These are phyloP conservation scores for Rhynchotus rufescens DNA, from an alignment of 2,797 vertebrate genomes.

Conservation along the genomic window DNA sequence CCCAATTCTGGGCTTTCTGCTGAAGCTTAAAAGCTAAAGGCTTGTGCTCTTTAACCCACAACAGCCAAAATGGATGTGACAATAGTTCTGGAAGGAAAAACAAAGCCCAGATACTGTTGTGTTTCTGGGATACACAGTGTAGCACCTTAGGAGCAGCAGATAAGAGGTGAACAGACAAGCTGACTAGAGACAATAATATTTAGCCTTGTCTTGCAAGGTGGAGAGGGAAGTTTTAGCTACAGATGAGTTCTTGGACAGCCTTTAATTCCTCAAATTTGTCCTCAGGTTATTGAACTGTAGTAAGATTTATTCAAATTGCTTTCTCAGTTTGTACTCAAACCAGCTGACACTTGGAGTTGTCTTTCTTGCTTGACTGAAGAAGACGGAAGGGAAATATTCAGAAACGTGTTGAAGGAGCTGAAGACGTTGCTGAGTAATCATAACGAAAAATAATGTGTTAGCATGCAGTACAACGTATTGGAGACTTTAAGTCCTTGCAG, in stretches of 20 bases:
- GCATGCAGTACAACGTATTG: not conserved
- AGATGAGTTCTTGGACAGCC: not conserved
- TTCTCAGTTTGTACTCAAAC: not conserved
- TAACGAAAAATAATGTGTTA: not conserved
- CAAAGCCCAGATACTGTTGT: rapidly evolving
- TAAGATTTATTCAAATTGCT: not conserved
- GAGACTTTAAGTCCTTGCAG: not conserved
- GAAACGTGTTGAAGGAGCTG: not conserved
- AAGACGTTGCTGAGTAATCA: not conserved
- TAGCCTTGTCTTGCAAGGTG: not conserved
- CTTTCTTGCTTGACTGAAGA: not conserved
- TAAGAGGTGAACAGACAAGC: not conserved
- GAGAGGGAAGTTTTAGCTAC: not conserved
- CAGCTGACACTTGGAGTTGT: not conserved
- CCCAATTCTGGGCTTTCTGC: too few relatives aligned
- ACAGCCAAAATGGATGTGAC: rapidly evolving
- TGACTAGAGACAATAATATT: not conserved
- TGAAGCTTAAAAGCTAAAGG: not conserved
- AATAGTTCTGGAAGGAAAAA: not conserved
- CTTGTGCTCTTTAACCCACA: not conserved
- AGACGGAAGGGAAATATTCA: not conserved
- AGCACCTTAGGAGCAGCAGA: not conserved
- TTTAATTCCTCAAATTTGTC: not conserved
- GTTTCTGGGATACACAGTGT: not conserved
- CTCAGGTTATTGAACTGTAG: not conserved